Base-by-base conservation (phyloP, 2,113 vertebrate genomes). In the Calyptommatus sinebrachiatus region DNA sequence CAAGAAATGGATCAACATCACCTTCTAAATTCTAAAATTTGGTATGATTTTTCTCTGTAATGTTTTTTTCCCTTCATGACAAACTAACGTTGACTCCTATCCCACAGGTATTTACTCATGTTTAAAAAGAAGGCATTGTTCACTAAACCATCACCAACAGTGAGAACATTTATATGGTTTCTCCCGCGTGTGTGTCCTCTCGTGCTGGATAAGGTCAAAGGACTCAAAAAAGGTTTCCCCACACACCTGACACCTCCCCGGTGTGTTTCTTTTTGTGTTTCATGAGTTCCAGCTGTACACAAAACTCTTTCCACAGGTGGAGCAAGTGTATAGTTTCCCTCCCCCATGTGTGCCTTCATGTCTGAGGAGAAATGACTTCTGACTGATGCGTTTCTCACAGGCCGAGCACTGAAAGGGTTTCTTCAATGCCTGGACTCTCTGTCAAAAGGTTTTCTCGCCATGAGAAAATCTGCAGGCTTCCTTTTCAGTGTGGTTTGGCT, bases 241-340 rank as follows among this genome's bases (percentile, higher is more conserved):
- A 11, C 71, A 77, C n/a, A 46, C 75, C 0, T n/a, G n/a, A n/a
- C n/a, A n/a, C n/a, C n/a, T 67, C 75, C 0, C 75, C 75, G 0
- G 75, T 77, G 75, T 67, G 75, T 28, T 77, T 77, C 18, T 77
- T 67, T 31, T 77, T 77, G 21, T 77, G 75, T 21, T 77, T 77
- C 4, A 77, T 77, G 1, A 77, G 45, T 77, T 77, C 75, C 75
- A 77, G n/a, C 28, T 77, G 7, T 77, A 77, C 11, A 77, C 75
- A 11, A 77, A 77, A 45, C 62, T 67, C 63, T 77, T 61, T 14
- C 46, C 22, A 1, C 78, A 79, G 4, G 61, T 65, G 12, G 78
- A 46, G 14, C 78, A 79, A 10, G 61, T 50, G 3, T 72, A 72
- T 1, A 60, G 28, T 24, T 79, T 79, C 45, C 4, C 69, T 31